Percentiles rank a stretch among this genome's conserved stretches.
Conservation (phyloP, 2,888 invertebrate species). For the Dexiosoma caninum region DNA sequence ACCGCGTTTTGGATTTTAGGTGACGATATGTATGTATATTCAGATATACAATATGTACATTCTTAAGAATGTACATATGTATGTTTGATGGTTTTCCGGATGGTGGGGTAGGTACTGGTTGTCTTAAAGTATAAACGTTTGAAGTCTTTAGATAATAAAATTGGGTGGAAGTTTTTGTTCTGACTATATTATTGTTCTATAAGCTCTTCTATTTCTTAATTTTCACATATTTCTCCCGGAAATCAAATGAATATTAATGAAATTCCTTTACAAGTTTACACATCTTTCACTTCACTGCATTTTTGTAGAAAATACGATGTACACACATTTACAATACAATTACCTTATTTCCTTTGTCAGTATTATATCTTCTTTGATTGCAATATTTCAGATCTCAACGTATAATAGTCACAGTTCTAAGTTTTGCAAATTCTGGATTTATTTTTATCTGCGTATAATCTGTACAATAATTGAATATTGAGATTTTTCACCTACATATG, state of each 20-base stretch:
- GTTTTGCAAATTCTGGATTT: background rate
- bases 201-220: too few species aligned
- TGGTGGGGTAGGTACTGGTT: conserved; percentile 13
- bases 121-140: background rate
- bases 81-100: background rate
- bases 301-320: background rate
- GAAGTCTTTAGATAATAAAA: background rate
- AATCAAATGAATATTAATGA: too few species aligned
- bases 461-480: conserved; percentile 27
- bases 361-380: background rate
- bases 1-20: too few species aligned
- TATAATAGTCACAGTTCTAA: background rate
- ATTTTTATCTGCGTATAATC: conserved; percentile 30
- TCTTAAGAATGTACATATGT: too few species aligned
- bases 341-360: too few species aligned
- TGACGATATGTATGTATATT: too few species aligned
- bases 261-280: background rate
- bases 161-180: too few species aligned
- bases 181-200: background rate
- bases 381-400: background rate
- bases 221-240: too few species aligned
- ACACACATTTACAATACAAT: background rate
- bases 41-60: too few species aligned
- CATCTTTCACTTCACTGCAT: background rate
- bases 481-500: background rate